Percentiles rank a stretch among this genome's conserved stretches.
Conservation (phyloP, 1,140 invertebrate species). For the Paralvinella palmiformis region DNA sequence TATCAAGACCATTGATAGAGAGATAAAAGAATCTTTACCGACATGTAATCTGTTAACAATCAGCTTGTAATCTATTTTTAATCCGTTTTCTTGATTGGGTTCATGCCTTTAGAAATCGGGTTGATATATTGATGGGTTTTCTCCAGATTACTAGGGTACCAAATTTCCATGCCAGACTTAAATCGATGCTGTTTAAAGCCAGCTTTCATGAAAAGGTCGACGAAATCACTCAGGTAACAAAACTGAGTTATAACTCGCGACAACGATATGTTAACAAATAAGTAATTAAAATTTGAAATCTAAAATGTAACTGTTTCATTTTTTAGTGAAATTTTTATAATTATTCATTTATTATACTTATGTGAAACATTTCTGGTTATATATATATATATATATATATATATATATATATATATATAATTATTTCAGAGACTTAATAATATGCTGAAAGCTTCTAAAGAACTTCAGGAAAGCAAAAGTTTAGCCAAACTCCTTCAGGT, state of each 20-base stretch:
- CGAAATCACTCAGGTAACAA: conserved; percentile 41
- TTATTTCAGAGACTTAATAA: too few relatives aligned
- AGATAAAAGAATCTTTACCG: neutral
- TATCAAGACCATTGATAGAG: neutral
- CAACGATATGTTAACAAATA: neutral
- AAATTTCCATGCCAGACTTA: conserved; percentile 42
- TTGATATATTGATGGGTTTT: neutral
- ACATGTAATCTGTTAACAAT: neutral
- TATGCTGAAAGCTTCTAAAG: too few relatives aligned
- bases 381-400: neutral
- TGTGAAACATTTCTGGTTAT: neutral
- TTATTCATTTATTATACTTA: conserved; percentile 24
- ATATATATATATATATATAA: neutral
- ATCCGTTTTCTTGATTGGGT: too few relatives aligned
- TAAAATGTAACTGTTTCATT: neutral
- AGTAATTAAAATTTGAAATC: neutral
- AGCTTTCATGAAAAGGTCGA: conserved; percentile 44
- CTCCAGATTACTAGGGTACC: conserved; percentile 42
- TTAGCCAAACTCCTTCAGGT: neutral
- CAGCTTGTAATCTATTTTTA: too few relatives aligned
- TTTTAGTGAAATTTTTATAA: conserved; percentile 25
- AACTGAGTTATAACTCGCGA: neutral
- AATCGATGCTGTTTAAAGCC: conserved; percentile 45
- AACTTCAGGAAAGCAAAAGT: too few relatives aligned
- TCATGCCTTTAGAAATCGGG: neutral